Percentiles rank a stretch among this genome's conserved stretches.
Conservation (phyloP, 2,888 invertebrate genomes). For the Stenolophus ochropezus region DNA sequence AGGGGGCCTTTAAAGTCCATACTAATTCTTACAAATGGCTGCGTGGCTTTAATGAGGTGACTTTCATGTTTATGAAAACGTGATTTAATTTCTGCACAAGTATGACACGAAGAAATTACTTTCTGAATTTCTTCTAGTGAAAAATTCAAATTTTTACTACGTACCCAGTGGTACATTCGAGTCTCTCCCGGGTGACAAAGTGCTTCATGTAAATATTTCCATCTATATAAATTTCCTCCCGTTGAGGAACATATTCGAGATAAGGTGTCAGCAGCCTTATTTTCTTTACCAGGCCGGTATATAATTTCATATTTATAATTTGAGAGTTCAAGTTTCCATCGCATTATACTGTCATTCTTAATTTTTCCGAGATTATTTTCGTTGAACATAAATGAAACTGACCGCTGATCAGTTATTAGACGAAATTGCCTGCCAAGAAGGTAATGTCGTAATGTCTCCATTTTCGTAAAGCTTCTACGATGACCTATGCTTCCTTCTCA, state of each 20-base stretch:
- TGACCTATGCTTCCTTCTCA: slow-evolving; percentile 63
- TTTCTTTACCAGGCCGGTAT: slow-evolving; percentile 9
- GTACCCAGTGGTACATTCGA: not conserved
- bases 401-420: slow-evolving; percentile 60
- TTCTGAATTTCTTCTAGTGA: slow-evolving; percentile 14
- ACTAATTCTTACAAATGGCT: slow-evolving; percentile 62
- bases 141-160: not conserved
- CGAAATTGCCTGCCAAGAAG: slow-evolving; percentile 60
- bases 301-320: slow-evolving; percentile 54
- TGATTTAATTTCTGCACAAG: slow-evolving; percentile 61
- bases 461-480: slow-evolving; percentile 62
- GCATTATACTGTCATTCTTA: slow-evolving; percentile 60
- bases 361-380: slow-evolving; percentile 46
- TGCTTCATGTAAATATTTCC: not conserved
- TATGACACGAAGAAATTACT: slow-evolving; percentile 57
- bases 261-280: slow-evolving; percentile 50
- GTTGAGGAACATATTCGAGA: not conserved
- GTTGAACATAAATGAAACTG: slow-evolving; percentile 59
- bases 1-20: slow-evolving; percentile 62
- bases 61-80: slow-evolving; percentile 49
- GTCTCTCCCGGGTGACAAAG: slow-evolving; percentile 7
- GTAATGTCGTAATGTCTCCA: slow-evolving; percentile 61
- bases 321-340: slow-evolving; percentile 59
- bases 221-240: not conserved
- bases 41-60: slow-evolving; percentile 61